A percentile compares a stretch with the other conserved stretches of the same genome.
phyloP scores from a whole-genome alignment of 2,113 vertebrate genomes.

The Calypte anna region DNA sequence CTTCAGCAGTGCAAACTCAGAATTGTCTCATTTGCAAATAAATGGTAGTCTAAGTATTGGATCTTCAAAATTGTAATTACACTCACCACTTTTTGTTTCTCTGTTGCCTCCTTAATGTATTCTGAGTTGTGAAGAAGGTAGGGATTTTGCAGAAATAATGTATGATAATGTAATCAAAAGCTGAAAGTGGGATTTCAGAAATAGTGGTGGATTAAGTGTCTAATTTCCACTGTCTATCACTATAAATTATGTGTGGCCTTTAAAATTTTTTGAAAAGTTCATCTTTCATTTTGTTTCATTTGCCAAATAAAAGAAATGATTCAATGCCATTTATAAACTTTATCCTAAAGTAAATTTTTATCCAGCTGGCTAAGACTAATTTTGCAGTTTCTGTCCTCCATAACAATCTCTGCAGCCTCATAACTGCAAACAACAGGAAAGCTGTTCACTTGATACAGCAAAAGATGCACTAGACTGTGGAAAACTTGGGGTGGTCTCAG shows the following conservation, averaged over 20 bases:
- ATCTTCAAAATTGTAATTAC: neutral
- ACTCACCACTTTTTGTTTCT: neutral
- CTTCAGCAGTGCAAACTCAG: neutral
- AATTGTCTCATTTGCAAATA: conserved; percentile 22
- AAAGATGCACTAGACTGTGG: neutral
- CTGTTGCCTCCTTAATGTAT: neutral
- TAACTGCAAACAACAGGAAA: neutral
- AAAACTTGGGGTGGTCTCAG: neutral
- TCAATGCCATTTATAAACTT: neutral
- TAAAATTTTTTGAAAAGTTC: neutral
- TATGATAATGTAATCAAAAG: conserved; percentile 11
- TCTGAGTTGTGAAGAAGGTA: neutral
- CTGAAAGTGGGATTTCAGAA: neutral
- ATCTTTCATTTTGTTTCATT: neutral
- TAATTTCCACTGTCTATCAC: neutral
- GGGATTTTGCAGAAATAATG: neutral
- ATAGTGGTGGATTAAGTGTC: neutral
- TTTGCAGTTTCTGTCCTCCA: neutral
- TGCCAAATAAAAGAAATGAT: neutral
- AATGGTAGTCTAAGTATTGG: neutral
- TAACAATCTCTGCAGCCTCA: neutral
- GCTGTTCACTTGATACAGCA: neutral
- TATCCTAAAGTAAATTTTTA: neutral
- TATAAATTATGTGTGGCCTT: neutral
- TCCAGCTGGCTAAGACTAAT: neutral